Conservation (phyloP, 1,140 invertebrate species). For the Melipona quadrifasciata region DNA sequence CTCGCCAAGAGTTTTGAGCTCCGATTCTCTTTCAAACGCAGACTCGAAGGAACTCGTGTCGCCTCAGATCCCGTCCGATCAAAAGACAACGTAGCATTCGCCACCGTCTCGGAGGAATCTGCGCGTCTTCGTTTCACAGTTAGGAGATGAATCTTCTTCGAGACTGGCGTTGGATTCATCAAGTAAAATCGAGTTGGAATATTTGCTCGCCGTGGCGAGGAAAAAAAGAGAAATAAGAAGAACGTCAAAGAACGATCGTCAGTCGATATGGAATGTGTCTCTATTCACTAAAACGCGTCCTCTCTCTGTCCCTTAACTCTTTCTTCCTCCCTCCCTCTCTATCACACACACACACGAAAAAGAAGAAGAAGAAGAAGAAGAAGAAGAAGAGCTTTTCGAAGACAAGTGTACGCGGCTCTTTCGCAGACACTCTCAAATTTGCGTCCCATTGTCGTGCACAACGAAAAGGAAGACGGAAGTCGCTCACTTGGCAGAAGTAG, state of each 20-base stretch:
- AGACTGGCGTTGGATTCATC: neutral
- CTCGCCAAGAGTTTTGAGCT: too few relatives aligned
- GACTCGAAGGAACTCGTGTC: too few relatives aligned
- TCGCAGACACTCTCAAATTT: constrained; percentile 78
- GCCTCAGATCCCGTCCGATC: too few relatives aligned
- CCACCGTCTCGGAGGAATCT: neutral
- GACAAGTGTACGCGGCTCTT: constrained; percentile 53
- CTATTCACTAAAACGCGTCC: constrained; percentile 37
- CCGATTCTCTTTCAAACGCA: too few relatives aligned
- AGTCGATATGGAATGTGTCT: constrained; percentile 28
- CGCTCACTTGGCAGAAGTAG: constrained; percentile 79
- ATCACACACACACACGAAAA: too few relatives aligned
- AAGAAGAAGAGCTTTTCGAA: constrained; percentile 45
- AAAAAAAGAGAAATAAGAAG: neutral
- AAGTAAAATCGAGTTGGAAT: neutral
- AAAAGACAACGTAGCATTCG: too few relatives aligned
- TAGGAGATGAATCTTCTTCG: neutral
- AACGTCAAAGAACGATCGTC: constrained; percentile 18
- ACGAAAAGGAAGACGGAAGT: constrained; percentile 76
- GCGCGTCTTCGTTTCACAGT: neutral
- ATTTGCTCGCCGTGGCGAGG: too few relatives aligned
- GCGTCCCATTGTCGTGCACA: constrained; percentile 75
- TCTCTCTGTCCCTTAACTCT: neutral
- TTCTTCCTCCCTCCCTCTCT: neutral
- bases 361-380: too few relatives aligned